A percentile compares a stretch with the other conserved stretches of the same genome.
Conservation (phyloP, 2,113 vertebrate genomes). For the Alligator sinensis region DNA sequence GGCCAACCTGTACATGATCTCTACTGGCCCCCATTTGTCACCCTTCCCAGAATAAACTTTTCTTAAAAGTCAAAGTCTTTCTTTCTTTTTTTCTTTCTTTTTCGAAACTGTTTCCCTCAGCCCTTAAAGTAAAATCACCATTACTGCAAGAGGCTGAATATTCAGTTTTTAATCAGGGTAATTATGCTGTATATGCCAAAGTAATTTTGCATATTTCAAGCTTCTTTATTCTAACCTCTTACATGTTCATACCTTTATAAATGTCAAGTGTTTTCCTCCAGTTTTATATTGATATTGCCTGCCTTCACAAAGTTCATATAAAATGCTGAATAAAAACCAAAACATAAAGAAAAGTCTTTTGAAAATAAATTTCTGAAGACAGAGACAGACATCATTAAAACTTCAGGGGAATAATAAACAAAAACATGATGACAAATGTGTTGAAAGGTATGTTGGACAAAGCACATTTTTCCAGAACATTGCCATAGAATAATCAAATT, state of each 20-base stretch:
- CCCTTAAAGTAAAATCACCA: background rate
- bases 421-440: background rate
- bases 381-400: background rate
- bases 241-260: background rate
- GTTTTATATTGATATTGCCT: background rate
- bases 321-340: background rate
- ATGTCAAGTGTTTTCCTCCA: background rate
- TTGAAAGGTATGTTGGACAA: background rate
- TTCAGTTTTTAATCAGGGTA: background rate
- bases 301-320: background rate
- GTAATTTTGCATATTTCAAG: background rate
- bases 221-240: background rate
- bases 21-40: too few relatives aligned
- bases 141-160: background rate
- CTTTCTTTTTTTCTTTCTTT: background rate
- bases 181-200: background rate
- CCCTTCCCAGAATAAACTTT: too few relatives aligned
- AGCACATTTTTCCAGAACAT: constrained; percentile 13
- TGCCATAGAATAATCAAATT: constrained; percentile 25
- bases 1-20: too few relatives aligned
- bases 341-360: background rate
- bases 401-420: background rate
- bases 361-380: background rate
- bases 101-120: background rate
- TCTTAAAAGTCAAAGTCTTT: background rate